phyloP scores from a whole-genome alignment of 2,797 vertebrate genomes.

The Coccyzus lansbergi region DNA sequence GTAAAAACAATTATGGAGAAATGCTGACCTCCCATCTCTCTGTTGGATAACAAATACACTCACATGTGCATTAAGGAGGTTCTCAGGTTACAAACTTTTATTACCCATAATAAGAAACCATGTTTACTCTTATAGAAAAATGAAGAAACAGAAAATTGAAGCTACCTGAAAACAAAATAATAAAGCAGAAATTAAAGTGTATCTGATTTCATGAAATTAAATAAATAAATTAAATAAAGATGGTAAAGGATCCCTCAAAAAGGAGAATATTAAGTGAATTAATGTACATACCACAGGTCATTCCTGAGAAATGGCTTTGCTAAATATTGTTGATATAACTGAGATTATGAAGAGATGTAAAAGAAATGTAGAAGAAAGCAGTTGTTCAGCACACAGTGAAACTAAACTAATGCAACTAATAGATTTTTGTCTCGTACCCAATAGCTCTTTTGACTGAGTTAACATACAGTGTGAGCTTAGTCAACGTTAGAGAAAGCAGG shows the following conservation, averaged over 20 bases:
- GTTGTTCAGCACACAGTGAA: not conserved
- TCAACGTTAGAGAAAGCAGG: not conserved
- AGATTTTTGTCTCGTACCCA: not conserved
- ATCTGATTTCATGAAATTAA: not conserved
- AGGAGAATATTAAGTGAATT: not conserved
- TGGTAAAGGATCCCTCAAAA: not conserved
- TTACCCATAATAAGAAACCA: not conserved
- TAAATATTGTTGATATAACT: not conserved
- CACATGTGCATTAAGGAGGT: not conserved
- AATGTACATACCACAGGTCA: not conserved
- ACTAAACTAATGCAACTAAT: not conserved
- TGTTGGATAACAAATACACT: slow-evolving; percentile 41
- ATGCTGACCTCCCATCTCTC: slow-evolving; percentile 33
- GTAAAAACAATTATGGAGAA: slow-evolving; percentile 26
- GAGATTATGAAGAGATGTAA: not conserved
- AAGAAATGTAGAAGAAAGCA: not conserved
- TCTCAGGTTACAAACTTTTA: slow-evolving; percentile 48
- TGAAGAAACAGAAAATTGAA: not conserved
- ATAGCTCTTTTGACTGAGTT: not conserved
- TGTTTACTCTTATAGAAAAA: slow-evolving; percentile 11
- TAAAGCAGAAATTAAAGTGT: not conserved
- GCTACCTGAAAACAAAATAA: not conserved
- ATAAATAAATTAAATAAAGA: not conserved
- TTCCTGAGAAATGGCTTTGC: not conserved
- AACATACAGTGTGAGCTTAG: not conserved